Evolutionary conservation across 1,140 invertebrate genomes (phyloP), one percentile per base, ranked within the genome.

Genomic region (Galleria mellonella): DNA sequence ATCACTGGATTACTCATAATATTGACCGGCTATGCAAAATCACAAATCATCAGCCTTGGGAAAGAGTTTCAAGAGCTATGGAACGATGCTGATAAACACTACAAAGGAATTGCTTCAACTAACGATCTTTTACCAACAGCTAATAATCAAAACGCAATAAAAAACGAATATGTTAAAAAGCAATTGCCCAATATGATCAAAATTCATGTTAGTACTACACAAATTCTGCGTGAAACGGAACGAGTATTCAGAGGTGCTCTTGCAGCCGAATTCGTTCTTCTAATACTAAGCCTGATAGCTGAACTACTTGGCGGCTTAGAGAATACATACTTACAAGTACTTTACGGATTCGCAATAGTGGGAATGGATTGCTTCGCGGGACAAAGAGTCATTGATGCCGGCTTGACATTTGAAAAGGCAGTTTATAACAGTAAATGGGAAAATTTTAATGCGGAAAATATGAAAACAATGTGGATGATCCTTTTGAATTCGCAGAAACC

Each of bases 381-480:
- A 1, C 73, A 77, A 32, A 57, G 56, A 9, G 12, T 76, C 0
- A 61, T 67, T 5, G 72, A 76, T 30, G 62, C 72, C 0, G 55
- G 55, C 30, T 9, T 43, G 11, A 37, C 45, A 2, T 72, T 72
- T 31, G 55, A 62, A 23, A 32, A 33, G 0, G 51, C 72, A 0
- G 47, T 65, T 0, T 65, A 65, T 36, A 40, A 42, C 32, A 53
- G 54, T n/a, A 38, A 47, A 6, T 65, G 62, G 62, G 55, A 65
- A 40, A 46, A 56, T 9, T 62, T 62, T 9, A 51, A 58, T 30
- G 40, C 28, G 0, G 8, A 14, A 5, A 62, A 62, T 13, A 55
- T 28, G 38, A 50, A 45, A 13, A 47, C 49, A 9, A 51, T 62
- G 10, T 12, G 51, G 38, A 6, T 53, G 13, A 55, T 62, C 13